Base-by-base conservation (phyloP, 2,797 vertebrate species). In the Poecilia wingei region DNA sequence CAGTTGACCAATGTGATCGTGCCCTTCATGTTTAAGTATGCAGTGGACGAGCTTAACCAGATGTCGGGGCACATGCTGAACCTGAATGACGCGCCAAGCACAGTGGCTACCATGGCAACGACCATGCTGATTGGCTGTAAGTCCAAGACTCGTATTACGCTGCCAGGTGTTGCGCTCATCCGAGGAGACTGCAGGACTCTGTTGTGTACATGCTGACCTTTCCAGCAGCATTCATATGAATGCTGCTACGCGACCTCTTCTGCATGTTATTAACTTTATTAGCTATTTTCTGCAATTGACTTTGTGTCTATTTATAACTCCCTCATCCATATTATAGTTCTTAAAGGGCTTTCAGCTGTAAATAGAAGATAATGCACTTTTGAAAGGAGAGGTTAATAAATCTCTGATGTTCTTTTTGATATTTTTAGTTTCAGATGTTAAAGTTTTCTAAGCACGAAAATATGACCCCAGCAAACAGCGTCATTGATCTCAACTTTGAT, bases 21-120 rank as follows among this genome's bases (percentile, higher is more conserved):
- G 93, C 98, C 98, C 88, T 98, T 99, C 97, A 99, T 99, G 98
- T 99, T 99, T 97, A 99, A 99, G 95, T 98, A 98, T 93, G 98
- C 97, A 85, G 97, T 99, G 93, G 98, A 99, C 91, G 95, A 84
- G 95, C 97, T 99, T 91, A 99, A 99, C 97, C 96, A 99, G 96
- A 94, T 99, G 91, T 99, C 98, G 82, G 98, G 98, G 95, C 97
- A 97, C 87, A 94, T 98, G 94, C 96, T 99, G 92, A 97, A 98
- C 96, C 96, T 99, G 87, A 94, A 90, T 87, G 96, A 98, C 87
- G 97, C 97, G 84, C 96, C 98, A 77, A 97, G 96, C 95, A 98
- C 98, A 10, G 97, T 96, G 93, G 96, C 97, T 92, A 98, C 98
- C 84, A 96, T 99, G 96, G 98, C 98, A 91, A 98, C 97, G 51